Conservation (phyloP, 1,140 invertebrate species). For the Arctopsyche grandis region DNA sequence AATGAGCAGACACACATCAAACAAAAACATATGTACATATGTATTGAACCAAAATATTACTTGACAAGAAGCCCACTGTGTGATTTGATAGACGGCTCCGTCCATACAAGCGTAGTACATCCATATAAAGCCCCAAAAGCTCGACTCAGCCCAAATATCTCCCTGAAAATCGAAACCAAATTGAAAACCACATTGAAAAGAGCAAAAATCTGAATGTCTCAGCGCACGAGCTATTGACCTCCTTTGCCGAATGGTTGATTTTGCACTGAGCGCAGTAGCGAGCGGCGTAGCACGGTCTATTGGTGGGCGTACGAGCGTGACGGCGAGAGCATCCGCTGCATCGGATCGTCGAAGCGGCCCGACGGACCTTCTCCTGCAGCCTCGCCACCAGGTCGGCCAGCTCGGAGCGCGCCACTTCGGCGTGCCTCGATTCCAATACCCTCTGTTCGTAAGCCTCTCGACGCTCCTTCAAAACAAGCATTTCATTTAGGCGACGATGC, state of each 20-base stretch:
- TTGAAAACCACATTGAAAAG: constrained; percentile 24
- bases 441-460: constrained; percentile 79
- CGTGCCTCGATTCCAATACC: constrained; percentile 79
- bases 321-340: constrained; percentile 91
- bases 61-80: constrained; percentile 95
- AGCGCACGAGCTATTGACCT: constrained; percentile 67
- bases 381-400: constrained; percentile 83
- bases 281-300: constrained; percentile 88
- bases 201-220: neutral
- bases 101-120: constrained; percentile 98
- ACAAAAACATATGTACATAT: neutral
- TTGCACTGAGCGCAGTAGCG: constrained; percentile 90
- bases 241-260: constrained; percentile 90
- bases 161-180: constrained; percentile 70
- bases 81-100: constrained; percentile 92
- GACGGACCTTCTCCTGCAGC: constrained; percentile 92
- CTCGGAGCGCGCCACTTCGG: constrained; percentile 86
- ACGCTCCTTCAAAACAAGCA: constrained; percentile 71
- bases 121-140: constrained; percentile 87
- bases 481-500: neutral
- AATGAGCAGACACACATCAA: constrained; percentile 17
- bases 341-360: constrained; percentile 88
- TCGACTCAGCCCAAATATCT: constrained; percentile 95
- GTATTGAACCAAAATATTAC: constrained; percentile 55
- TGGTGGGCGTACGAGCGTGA: constrained; percentile 85